These are phyloP conservation scores for Buathra laborator DNA, from an alignment of 2,888 invertebrate species.

Conservation along the genomic window DNA sequence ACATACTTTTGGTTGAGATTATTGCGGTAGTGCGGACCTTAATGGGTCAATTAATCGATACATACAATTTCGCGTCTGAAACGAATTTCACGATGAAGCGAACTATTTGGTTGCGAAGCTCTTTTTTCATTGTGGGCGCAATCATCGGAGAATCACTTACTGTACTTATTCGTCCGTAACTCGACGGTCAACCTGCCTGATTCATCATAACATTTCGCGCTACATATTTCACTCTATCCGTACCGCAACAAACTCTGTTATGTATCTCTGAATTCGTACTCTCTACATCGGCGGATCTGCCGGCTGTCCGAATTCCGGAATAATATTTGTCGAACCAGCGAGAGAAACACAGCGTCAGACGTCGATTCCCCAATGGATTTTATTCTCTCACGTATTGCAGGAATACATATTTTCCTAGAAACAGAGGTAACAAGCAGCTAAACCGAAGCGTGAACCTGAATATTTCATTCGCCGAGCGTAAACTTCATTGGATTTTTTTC, in stretches of 20 bases:
- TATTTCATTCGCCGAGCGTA: not conserved
- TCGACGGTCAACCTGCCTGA: constrained; percentile 33
- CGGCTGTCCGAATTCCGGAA: not conserved
- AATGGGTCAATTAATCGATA: no score
- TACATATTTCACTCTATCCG: not conserved
- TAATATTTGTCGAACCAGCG: constrained; percentile 5
- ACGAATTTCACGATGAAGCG: no score
- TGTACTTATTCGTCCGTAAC: constrained; percentile 37
- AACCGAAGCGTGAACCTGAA: no score
- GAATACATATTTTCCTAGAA: no score
- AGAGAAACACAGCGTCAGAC: not conserved
- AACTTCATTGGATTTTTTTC: not conserved
- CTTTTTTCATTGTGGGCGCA: not conserved
- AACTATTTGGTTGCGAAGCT: no score
- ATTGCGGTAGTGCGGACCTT: no score
- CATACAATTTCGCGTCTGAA: no score
- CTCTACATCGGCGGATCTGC: not conserved
- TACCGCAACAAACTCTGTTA: not conserved
- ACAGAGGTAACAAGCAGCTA: no score
- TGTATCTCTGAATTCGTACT: not conserved
- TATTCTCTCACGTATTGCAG: not conserved
- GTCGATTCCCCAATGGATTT: not conserved
- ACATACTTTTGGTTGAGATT: no score
- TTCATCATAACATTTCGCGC: constrained; percentile 18
- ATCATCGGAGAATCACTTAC: constrained; percentile 33